Evolutionary conservation across 2,113 vertebrate genomes (phyloP), one percentile per base, ranked within the genome.

Genomic region (Hydrochoerus hydrochaeris): DNA sequence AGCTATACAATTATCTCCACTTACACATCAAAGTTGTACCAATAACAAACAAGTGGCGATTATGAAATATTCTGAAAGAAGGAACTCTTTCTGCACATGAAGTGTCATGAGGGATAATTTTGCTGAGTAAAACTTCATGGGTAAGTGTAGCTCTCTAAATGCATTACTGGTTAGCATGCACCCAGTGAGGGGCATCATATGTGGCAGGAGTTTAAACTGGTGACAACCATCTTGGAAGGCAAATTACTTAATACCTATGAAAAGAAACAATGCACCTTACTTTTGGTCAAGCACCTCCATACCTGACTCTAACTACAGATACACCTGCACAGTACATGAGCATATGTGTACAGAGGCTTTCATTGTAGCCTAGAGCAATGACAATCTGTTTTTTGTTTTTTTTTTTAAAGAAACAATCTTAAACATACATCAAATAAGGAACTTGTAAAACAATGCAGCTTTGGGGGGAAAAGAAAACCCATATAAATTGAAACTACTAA

Each of bases 11-110:
- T 85, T 93, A 94, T 57, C 88, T 46, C 46, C 89, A 91, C 0
- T 58, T 60, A 96, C 10, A 62, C 9, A 85, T 4, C 94, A 86
- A 87, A 87, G 58, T 69, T 85, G 95, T 2, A 87, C 75, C 87
- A 97, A 95, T 54, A 93, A 93, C 32, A 32, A 88, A 75, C 11
- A 67, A 92, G 3, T 88, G 83, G 38, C 22, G 60, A 96, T 67
- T 75, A 88, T 24, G 12, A 52, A 93, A 85, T 35, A 75, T 81
- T 10, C 38, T 90, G 62, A 73, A 44, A 58, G 26, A 90, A 94
- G 82, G 52, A 94, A 41, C 9, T 7, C 87, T 84, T 87, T 16
- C 7, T 58, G n/a, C 54, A 91, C 1, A 44, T n/a, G 62, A 63
- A 10, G 32, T 80, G n/a, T 63, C 22, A 69, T 35, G 69, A 89